Conservation (phyloP, 2,113 vertebrate species). For the Anguilla rostrata region DNA sequence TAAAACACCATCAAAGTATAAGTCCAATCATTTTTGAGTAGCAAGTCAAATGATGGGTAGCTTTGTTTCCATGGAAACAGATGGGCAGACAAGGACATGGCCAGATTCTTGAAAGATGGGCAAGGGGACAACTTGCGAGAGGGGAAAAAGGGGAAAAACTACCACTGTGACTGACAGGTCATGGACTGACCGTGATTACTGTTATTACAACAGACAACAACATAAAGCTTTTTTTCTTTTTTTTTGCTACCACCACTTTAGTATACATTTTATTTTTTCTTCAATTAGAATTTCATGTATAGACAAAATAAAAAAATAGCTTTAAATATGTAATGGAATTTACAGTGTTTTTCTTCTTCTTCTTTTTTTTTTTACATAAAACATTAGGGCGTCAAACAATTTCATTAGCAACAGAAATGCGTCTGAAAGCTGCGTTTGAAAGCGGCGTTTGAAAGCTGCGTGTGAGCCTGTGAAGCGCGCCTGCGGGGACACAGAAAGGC, state of each 20-base stretch:
- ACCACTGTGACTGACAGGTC: neutral
- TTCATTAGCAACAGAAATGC: neutral
- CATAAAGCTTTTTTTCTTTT: neutral
- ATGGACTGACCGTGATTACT: neutral
- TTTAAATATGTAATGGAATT: neutral
- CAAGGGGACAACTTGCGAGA: neutral
- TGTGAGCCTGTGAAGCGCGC: neutral
- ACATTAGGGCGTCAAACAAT: neutral
- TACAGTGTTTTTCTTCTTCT: neutral
- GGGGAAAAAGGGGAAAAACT: neutral
- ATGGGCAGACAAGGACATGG: neutral
- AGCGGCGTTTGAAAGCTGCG: neutral
- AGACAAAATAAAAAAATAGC: constrained; percentile 6
- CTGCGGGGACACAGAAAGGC: neutral
- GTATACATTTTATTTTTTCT: neutral
- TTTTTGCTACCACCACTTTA: neutral
- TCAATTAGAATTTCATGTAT: neutral
- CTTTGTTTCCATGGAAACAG: neutral
- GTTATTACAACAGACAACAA: neutral
- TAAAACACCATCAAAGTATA: neutral
- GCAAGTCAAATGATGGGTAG: neutral
- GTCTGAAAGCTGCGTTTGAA: neutral
- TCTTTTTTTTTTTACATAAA: neutral
- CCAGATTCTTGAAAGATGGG: neutral
- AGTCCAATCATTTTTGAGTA: neutral